Evolutionary conservation across 2,113 vertebrate species (phyloP).

Genomic region (Phalacrocorax pelagicus): DNA sequence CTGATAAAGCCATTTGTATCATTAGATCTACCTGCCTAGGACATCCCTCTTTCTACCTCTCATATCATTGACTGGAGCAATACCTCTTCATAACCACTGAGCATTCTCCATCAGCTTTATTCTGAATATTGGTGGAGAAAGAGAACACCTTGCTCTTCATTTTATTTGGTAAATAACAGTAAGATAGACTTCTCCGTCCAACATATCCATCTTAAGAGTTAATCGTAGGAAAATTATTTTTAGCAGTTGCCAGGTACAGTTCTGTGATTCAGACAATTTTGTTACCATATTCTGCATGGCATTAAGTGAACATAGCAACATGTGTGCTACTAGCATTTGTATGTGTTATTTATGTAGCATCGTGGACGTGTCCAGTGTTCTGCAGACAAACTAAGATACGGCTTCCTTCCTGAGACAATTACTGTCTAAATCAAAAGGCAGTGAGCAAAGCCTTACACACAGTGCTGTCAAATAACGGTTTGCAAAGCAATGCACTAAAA

Average conservation of each 20-base stretch:
- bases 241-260: neutral
- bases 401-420: neutral
- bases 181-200: neutral
- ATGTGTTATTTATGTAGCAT: neutral
- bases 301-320: neutral
- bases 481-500: neutral
- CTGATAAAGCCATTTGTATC: neutral
- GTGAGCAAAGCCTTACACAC: neutral
- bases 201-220: neutral
- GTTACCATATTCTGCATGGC: neutral
- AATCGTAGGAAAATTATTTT: neutral
- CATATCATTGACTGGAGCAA: neutral
- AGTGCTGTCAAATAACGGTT: neutral
- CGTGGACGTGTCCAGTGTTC: neutral
- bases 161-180: neutral
- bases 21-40: neutral
- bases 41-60: neutral
- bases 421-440: neutral
- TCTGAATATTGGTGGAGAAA: neutral
- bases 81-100: neutral
- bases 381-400: neutral
- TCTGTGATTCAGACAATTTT: neutral
- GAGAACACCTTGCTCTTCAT: neutral
- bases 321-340: neutral
- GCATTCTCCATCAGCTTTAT: neutral